Evolutionary conservation across 2,797 vertebrate species (phyloP), one percentile per base, ranked within the genome.

Genomic region (Acanthurus leucopareius): DNA sequence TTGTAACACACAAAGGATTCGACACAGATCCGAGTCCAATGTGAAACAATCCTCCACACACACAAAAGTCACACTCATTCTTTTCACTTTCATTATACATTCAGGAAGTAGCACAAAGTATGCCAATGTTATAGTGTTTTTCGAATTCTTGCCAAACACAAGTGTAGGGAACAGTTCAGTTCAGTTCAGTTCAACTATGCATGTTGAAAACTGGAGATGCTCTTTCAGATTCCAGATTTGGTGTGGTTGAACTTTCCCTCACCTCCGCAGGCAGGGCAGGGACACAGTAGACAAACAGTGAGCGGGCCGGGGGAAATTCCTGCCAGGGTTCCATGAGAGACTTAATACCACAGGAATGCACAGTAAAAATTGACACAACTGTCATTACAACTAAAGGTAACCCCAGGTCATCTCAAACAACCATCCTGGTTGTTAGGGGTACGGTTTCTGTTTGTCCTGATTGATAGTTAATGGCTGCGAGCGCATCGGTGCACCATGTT

Each of bases 301-400:
- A 69, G 75, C 10, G 19, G 62, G 77, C 77, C 63, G 17, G 60
- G 84, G 92, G 90, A 86, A 92, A 92, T 93, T 93, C 93, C 92
- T 94, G 82, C 89, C 85, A 86, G 83, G 72, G 89, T 87, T 88
- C 78, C 64, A 75, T 67, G 75, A 85, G 85, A 83, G 80, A 87
- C 85, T 92, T 85, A 85, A 91, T 85, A 88, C 90, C 87, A 73
- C 87, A 89, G 91, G 92, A 94, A 94, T 93, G 90, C 83, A 73
- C 54, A 58, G 74, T 60, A 69, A 54, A 80, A 86, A 88, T 90
- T 73, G 65, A 84, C 77, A 74, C 17, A 63, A 85, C 70, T 75
- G 75, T 79, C 86, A 83, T 84, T 86, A 81, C 90, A 87, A 75
- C 79, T 38, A n/a, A 52, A 83, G 75, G 86, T 84, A 73, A 82